A percentile compares a stretch with the other conserved stretches of the same genome.
phyloP scores from a whole-genome alignment of 2,797 vertebrate species.

The Glossophaga mutica region DNA sequence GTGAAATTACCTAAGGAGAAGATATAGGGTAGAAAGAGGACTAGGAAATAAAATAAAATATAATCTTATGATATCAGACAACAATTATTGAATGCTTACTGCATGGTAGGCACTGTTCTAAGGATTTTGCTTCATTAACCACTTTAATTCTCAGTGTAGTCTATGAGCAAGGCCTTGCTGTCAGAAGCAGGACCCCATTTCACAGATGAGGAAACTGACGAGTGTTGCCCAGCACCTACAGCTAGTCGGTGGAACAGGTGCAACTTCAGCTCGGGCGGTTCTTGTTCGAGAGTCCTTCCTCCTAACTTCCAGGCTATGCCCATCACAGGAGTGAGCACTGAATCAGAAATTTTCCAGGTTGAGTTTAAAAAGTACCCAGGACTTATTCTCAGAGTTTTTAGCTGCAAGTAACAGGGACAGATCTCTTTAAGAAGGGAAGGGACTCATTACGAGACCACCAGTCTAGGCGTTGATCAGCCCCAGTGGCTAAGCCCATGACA shows the following conservation, averaged over 20 bases:
- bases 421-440: background rate
- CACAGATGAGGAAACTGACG: background rate
- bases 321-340: background rate
- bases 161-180: background rate
- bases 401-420: background rate
- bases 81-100: background rate
- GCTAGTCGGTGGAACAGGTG: background rate
- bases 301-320: background rate
- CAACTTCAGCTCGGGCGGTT: background rate
- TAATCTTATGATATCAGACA: background rate
- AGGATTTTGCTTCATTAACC: background rate
- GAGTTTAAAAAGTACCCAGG: background rate
- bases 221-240: background rate
- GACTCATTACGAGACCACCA: background rate
- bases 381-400: background rate
- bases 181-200: background rate
- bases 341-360: background rate
- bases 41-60: background rate
- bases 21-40: background rate
- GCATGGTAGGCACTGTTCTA: too few species aligned
- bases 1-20: background rate
- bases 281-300: background rate
- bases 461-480: background rate
- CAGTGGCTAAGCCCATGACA: background rate
- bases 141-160: background rate